Evolutionary conservation across 1,140 invertebrate genomes (phyloP).

Genomic region (Yoshiicerus persimilis): DNA sequence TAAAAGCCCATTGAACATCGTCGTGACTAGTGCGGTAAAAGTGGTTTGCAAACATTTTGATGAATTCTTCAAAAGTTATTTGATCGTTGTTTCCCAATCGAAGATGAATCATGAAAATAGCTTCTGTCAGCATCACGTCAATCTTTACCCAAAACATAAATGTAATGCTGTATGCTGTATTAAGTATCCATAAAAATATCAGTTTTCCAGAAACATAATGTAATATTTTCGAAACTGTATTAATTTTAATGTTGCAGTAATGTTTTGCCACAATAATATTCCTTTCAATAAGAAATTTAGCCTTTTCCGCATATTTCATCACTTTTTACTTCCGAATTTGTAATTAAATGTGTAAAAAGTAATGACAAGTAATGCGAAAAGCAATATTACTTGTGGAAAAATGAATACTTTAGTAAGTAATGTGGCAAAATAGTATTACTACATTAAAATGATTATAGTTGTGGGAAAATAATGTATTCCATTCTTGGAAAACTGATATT

Average conservation of each 20-base stretch:
- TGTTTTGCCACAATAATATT: too few relatives aligned
- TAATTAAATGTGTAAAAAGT: too few relatives aligned
- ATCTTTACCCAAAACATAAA: slow-evolving; percentile 57
- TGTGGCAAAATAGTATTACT: too few relatives aligned
- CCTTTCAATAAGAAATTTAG: too few relatives aligned
- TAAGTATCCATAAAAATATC: slow-evolving; percentile 26
- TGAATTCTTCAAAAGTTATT: slow-evolving; percentile 69
- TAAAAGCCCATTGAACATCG: slow-evolving; percentile 47
- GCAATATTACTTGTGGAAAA: too few relatives aligned
- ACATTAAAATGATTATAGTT: too few relatives aligned
- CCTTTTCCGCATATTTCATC: too few relatives aligned
- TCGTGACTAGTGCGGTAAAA: slow-evolving; percentile 56
- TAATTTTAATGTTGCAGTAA: too few relatives aligned
- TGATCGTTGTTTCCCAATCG: slow-evolving; percentile 57
- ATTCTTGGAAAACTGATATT: background rate
- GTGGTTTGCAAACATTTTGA: slow-evolving; percentile 72
- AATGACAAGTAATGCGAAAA: too few relatives aligned
- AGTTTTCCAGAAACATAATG: background rate
- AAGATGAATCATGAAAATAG: slow-evolving; percentile 56
- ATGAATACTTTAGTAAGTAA: too few relatives aligned
- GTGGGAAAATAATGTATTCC: background rate
- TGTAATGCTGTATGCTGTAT: background rate
- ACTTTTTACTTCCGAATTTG: too few relatives aligned
- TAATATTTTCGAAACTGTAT: too few relatives aligned
- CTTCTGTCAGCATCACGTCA: slow-evolving; percentile 67